Evolutionary conservation across 1,140 invertebrate genomes (phyloP), one percentile per base, ranked within the genome.

Genomic region (Geopemphigus sp.): DNA sequence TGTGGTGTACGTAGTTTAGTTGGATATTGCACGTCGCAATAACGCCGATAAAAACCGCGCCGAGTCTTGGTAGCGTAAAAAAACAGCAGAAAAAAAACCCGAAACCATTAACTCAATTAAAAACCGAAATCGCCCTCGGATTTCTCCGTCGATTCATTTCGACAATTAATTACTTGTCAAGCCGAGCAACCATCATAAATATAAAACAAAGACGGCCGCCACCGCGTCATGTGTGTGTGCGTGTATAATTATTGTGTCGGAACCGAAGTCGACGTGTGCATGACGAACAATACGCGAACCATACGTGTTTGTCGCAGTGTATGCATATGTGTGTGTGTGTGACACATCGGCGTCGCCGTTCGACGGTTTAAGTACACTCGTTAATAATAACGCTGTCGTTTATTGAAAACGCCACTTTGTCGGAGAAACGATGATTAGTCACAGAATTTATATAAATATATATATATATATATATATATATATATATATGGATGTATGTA

Each of bases 71-170:
- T n/a, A n/a, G n/a, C n/a, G 39, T 45, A 45, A 11, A 45, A 45
- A 45, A 45, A 45, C 11, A 11, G 14, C 5, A 50, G 12, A 6
- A 50, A 50, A 50, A 50, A 50, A 50, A 5, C 1, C 47, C 47
- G 47, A 12, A 50, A 5, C 68, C 47, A 53, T 72, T 72, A 50
- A 54, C 68, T 72, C 47, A 72, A 72, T 72, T 72, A 72, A 72
- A 72, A 72, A 26, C 68, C 68, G 68, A 72, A 50, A 53, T 61
- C 59, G 57, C 26, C 24, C 24, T 1, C 11, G 47, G 47, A 1
- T 15, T n/a, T n/a, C 14, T 17, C 57, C 5, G 47, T 50, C 47
- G 26, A 61, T 61, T 61, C 29, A 61, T 29, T 29, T 29, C 12
- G 59, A 61, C 17, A 17, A 61, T 61, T 61, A 29, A 61, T 61